These are phyloP conservation scores for Achlya flavicornis DNA, from an alignment of 2,888 invertebrate species.

Conservation along the genomic window DNA sequence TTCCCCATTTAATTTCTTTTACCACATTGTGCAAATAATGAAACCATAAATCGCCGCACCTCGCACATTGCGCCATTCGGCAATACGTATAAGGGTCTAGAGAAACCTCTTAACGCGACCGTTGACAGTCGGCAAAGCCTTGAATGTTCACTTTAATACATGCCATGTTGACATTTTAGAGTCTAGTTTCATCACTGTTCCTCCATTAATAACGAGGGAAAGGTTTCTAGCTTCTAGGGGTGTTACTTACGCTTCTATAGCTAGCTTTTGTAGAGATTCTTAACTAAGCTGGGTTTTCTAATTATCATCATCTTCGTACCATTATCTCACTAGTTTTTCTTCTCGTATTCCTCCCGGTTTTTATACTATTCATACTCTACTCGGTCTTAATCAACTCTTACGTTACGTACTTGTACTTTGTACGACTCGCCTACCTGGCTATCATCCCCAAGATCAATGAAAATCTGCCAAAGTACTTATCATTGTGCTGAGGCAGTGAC, in stretches of 20 bases:
- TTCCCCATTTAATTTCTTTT: background rate
- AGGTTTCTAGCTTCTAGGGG: background rate
- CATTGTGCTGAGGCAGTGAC: too few relatives aligned
- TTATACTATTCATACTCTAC: too few relatives aligned
- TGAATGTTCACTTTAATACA: conserved; percentile 34
- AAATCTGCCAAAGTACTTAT: too few relatives aligned
- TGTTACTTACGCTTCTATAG: background rate
- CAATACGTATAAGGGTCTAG: conserved; percentile 30
- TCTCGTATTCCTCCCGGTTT: too few relatives aligned
- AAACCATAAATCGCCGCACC: conserved; percentile 22
- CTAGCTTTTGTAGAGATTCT: background rate
- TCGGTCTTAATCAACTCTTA: too few relatives aligned
- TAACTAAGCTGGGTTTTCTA: too few relatives aligned
- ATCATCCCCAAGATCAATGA: too few relatives aligned
- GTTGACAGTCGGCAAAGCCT: conserved; percentile 37
- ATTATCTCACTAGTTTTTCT: too few relatives aligned
- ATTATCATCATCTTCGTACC: too few relatives aligned
- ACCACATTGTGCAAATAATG: background rate
- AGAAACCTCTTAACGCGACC: conserved; percentile 43
- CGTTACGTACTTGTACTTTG: too few relatives aligned
- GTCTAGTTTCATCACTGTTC: conserved; percentile 1
- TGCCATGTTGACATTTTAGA: conserved; percentile 24
- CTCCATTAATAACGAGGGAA: background rate
- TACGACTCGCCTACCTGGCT: too few relatives aligned
- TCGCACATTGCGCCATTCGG: conserved; percentile 21